Base-by-base conservation (phyloP, 2,113 vertebrate species). In the Leptobrachium leishanense region DNA sequence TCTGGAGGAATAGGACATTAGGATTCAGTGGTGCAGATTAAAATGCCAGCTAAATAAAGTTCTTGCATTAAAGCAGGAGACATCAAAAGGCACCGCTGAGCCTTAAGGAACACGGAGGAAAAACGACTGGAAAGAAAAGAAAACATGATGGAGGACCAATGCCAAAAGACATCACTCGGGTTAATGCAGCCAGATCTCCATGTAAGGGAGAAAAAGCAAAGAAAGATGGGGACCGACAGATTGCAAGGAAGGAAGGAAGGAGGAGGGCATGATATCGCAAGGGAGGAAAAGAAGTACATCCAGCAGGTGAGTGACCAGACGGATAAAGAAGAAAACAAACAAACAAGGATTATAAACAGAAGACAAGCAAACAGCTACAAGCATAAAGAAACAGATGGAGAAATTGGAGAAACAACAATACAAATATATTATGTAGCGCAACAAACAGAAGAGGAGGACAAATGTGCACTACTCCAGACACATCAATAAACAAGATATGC, bases 1-100 rank as follows among this genome's bases (percentile, higher is more conserved):
- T 96, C 97, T 98, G 74, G 91, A 57, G 72, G 59, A 43, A 39
- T 59, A 20, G 13, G 8, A 1, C 20, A 43, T 0, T 1, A 67
- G 5, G 2, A 8, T 75, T 43, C 5, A 82, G 53, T 40, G 55
- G 3, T 41, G 31, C 72, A 65, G 53, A 42, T 44, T 44, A 55
- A 46, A 68, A 59, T 43, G n/a, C 12, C 55, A 70, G 65, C 4
- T 72, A 77, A 44, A 15, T 46, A 43, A 41, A 63, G n/a, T 53
- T 50, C 50, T 72, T 11, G 43, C 31, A 57, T 13, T 43, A 55
- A 50, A 39, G n/a, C 40, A 31, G 1, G 9, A n/a, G 6, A 6
- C 39, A 62, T 31, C 15, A 67, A 73, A 15, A 73, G 42, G 42
- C 41, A 73, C 54, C 40, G 64, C 41, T 40, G 6, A 63, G 67